A percentile compares a stretch with the other conserved stretches of the same genome.
These are phyloP conservation scores for Drosophila prosaltans DNA, from an alignment of 1,140 invertebrate genomes.

Conservation along the genomic window DNA sequence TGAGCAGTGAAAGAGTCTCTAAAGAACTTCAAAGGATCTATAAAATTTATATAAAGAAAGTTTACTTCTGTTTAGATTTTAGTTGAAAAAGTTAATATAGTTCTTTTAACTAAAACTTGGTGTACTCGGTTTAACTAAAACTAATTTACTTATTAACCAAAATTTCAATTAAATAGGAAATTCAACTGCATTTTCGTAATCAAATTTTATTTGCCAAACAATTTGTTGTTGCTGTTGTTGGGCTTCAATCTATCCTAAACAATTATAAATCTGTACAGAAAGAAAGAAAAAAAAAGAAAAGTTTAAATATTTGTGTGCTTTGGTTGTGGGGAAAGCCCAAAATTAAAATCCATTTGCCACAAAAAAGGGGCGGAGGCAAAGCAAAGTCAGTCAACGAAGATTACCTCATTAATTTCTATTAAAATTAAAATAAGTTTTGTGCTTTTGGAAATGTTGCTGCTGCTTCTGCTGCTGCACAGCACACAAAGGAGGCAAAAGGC, in stretches of 20 bases:
- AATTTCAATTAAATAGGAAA: too few species aligned
- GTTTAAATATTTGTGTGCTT: conserved; percentile 3
- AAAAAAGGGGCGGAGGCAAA: conserved; percentile 26
- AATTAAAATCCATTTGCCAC: conserved; percentile 54
- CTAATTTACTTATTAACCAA: too few species aligned
- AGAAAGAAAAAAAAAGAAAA: background rate
- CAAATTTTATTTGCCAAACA: conserved; percentile 1
- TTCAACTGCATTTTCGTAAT: background rate
- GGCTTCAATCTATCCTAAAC: conserved; percentile 4
- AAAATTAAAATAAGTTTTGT: conserved; percentile 62
- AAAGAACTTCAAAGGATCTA: too few species aligned
- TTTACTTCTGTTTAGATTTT: too few species aligned
- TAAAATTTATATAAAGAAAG: too few species aligned
- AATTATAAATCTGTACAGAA: conserved; percentile 46
- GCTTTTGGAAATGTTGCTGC: conserved; percentile 18
- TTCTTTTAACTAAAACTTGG: too few species aligned
- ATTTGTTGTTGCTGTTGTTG: background rate
- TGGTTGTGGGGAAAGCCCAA: conserved; percentile 1
- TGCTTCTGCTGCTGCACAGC: background rate
- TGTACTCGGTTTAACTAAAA: too few species aligned
- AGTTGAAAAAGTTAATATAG: too few species aligned
- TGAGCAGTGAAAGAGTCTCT: too few species aligned
- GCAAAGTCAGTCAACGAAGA: conserved; percentile 30
- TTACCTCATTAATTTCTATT: conserved; percentile 66
- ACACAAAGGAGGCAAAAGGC: conserved; percentile 7